Evolutionary conservation across 1,140 invertebrate species (phyloP).

Genomic region (Daktulosphaira vitifoliae): DNA sequence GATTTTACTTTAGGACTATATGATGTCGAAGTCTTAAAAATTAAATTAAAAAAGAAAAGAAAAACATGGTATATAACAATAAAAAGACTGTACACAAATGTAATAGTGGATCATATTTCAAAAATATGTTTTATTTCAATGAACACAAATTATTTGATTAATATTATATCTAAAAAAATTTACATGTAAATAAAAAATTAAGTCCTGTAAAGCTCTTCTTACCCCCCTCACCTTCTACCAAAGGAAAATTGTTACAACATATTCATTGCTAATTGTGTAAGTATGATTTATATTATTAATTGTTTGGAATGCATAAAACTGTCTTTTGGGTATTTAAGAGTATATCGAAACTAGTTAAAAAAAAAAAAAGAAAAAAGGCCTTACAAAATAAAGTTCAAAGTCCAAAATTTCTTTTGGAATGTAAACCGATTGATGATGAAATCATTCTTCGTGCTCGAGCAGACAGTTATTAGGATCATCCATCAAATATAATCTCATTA

Average conservation of each 20-base stretch:
- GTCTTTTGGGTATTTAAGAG: constrained; percentile 18
- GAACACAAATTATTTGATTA: constrained; percentile 33
- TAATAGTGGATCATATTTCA: constrained; percentile 11
- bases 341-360: no score
- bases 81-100: constrained; percentile 13
- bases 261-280: constrained; percentile 1
- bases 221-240: neutral
- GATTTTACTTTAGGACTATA: constrained; percentile 12
- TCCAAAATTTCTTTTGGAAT: constrained; percentile 8
- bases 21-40: constrained; percentile 7
- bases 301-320: constrained; percentile 22
- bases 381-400: no score
- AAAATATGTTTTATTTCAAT: constrained; percentile 27
- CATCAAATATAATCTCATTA: no score
- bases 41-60: constrained; percentile 5
- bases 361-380: no score
- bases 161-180: constrained; percentile 25
- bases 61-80: constrained; percentile 22
- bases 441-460: no score
- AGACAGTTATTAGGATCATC: no score
- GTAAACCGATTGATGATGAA: neutral
- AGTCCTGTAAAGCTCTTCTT: neutral
- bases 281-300: neutral
- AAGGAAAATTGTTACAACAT: neutral
- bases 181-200: constrained; percentile 18